Percentiles rank a stretch among this genome's conserved stretches.
Evolutionary conservation across 1,140 invertebrate genomes (phyloP).

Genomic region (Amyelois transitella): DNA sequence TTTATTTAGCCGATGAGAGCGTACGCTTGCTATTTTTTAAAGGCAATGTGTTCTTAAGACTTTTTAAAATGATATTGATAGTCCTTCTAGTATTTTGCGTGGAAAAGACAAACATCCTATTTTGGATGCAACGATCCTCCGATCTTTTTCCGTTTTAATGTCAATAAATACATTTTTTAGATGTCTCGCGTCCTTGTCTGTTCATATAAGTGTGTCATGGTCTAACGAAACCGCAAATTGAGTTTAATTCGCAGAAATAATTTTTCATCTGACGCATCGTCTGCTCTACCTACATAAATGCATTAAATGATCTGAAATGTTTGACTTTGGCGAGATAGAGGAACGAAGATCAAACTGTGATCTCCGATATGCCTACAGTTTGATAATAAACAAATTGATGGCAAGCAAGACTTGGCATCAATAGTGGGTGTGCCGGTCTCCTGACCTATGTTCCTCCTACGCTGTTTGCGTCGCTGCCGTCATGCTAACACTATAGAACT

Average conservation of each 20-base stretch:
- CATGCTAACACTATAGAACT: background rate
- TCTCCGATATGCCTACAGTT: background rate
- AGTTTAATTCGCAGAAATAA: background rate
- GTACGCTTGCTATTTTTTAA: too few relatives aligned
- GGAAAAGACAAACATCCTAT: too few relatives aligned
- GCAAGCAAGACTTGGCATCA: conserved; percentile 11
- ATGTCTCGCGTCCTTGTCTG: background rate
- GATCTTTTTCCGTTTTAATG: too few relatives aligned
- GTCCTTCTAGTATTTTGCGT: too few relatives aligned
- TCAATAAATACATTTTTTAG: background rate
- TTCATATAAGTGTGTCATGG: background rate
- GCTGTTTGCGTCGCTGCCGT: background rate
- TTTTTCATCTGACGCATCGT: background rate
- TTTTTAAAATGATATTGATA: too few relatives aligned
- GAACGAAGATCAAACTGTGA: background rate
- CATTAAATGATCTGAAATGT: too few relatives aligned
- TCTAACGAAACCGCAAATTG: background rate
- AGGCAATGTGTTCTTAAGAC: too few relatives aligned
- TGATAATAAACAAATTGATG: conserved; percentile 7
- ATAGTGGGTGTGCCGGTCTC: conserved; percentile 36
- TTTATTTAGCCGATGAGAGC: too few relatives aligned
- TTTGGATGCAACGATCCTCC: too few relatives aligned
- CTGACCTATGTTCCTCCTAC: conserved; percentile 36
- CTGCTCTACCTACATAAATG: too few relatives aligned
- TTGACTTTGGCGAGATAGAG: background rate